Percentiles rank a stretch among this genome's conserved stretches.
These are phyloP conservation scores for Odocoileus virginianus DNA, from an alignment of 2,113 vertebrate species.

Conservation along the genomic window DNA sequence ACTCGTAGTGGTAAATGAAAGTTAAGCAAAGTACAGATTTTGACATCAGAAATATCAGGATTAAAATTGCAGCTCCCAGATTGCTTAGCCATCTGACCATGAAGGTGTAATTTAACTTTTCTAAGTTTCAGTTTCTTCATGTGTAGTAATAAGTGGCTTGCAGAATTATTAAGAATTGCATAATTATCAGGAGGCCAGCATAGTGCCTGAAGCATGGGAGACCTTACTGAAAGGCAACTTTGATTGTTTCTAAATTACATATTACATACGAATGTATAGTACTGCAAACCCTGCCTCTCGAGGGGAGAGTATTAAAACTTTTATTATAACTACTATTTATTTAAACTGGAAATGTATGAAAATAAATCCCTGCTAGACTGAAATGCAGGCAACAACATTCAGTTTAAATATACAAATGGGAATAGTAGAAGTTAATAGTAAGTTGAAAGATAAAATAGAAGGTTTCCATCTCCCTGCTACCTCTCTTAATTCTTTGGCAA, in stretches of 20 bases:
- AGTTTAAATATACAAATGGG: not conserved
- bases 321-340: not conserved
- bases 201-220: not conserved
- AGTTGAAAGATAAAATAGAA: not conserved
- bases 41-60: not conserved
- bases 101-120: not conserved
- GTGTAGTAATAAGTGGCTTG: not conserved
- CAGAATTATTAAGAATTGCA: not conserved
- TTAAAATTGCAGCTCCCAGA: not conserved
- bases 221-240: not conserved
- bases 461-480: not conserved
- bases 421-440: not conserved
- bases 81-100: not conserved
- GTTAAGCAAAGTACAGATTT: not conserved
- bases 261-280: rapidly evolving
- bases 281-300: not conserved
- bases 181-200: not conserved
- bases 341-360: not conserved
- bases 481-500: not conserved
- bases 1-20: not conserved
- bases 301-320: not conserved
- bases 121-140: not conserved
- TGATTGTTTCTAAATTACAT: not conserved
- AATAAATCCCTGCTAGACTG: not conserved
- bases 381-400: not conserved